phyloP scores from a whole-genome alignment of 53 echinoderm and acorn worm genomes.

The Crossaster papposus region DNA sequence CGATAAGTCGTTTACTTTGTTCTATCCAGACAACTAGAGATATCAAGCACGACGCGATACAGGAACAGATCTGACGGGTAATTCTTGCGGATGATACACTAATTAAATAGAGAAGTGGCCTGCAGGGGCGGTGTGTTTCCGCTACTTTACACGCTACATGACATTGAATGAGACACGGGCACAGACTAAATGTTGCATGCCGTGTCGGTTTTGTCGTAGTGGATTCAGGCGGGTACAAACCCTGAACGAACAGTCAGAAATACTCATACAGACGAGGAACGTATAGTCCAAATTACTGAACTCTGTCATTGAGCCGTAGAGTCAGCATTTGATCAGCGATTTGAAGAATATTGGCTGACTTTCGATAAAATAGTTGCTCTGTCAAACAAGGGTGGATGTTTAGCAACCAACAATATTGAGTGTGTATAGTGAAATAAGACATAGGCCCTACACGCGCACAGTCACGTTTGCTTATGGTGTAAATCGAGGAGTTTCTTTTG shows the following conservation, averaged over 20 bases:
- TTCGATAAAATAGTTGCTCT: background rate
- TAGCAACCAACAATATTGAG: background rate
- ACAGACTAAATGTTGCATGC: background rate
- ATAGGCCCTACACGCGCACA: too few relatives aligned
- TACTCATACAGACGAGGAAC: background rate
- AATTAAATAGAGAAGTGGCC: conserved; percentile 58
- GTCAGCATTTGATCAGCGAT: background rate
- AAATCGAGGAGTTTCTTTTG: too few relatives aligned
- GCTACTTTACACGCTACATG: conserved; percentile 44
- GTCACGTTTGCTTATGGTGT: too few relatives aligned
- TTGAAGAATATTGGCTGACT: background rate
- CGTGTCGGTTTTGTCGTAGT: background rate
- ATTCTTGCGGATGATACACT: conserved; percentile 51
- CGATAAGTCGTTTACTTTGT: background rate
- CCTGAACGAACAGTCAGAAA: background rate
- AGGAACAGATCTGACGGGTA: conserved; percentile 17
- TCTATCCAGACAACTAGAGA: conserved; percentile 13
- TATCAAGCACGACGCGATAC: conserved; percentile 27
- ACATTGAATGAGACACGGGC: background rate
- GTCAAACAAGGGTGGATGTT: background rate
- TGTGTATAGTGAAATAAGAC: too few relatives aligned
- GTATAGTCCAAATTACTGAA: background rate
- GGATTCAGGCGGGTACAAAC: background rate
- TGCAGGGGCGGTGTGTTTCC: conserved; percentile 38
- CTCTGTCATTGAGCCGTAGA: background rate